Base-by-base conservation (phyloP, 2,888 invertebrate genomes). In the Alloscopus bannaensis region DNA sequence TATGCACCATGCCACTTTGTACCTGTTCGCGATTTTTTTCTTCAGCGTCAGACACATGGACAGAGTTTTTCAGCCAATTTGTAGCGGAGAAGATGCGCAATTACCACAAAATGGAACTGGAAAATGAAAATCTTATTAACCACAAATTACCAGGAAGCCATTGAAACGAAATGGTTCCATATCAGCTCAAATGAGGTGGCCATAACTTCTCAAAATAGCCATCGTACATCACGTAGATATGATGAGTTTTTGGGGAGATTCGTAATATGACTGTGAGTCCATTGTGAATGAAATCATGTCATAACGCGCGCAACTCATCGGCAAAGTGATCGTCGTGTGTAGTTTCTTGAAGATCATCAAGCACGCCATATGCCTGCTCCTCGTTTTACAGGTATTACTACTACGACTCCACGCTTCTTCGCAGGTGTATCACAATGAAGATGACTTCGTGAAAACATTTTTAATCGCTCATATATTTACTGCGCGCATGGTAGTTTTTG, bases 381-480 rank as follows among this genome's bases (percentile, higher is more conserved):
- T n/a, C n/a, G n/a, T n/a, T n/a, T n/a, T n/a, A n/a, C n/a, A n/a
- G n/a, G n/a, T 45, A 45, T 64, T 1, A 64, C 28, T 18, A 4
- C 28, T 40, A 16, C 29, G n/a, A 3, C 31, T 18, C 22, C 45
- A 31, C 26, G 22, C 52, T 31, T 24, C 20, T 40, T 36, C 28
- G 22, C 24, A 36, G 26, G 40, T 42, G 18, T 60, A 31, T 20
- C 26, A 45, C 65, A 26, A 47, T 66, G 64, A 45, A 47, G 62
- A 65, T 65, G 28, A 42, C 31, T 78, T 78, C 77, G 77, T 78
- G 77, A 70, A 70, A 60, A 52, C 70, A 42, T 65, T 78, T 70
- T 70, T 71, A 78, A 78, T 78, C 62, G 60, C 36, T 22, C 69
- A n/a, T n/a, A n/a, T 18, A 73, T 55, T 59, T 36, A 57, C 75